Evolutionary conservation across 2,797 vertebrate genomes (phyloP).

Genomic region (Malurus leucopterus): DNA sequence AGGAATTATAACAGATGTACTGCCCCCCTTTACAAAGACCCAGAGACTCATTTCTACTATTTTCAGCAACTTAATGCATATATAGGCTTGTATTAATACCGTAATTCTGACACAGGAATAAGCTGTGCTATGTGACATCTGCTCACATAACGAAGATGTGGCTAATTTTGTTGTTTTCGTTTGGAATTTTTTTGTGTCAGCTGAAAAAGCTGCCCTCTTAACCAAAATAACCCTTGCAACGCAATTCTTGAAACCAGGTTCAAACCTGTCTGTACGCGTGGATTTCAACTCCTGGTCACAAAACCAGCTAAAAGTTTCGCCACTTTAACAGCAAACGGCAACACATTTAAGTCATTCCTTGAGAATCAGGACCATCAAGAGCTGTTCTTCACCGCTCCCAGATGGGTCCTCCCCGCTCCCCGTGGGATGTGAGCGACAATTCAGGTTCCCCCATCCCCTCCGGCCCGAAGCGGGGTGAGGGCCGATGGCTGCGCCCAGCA

Average conservation of each 20-base stretch:
- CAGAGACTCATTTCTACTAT: not conserved
- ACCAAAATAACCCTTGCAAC: not conserved
- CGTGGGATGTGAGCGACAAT: rapidly evolving
- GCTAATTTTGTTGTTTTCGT: not conserved
- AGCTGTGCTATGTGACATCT: not conserved
- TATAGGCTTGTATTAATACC: rapidly evolving
- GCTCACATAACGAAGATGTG: rapidly evolving
- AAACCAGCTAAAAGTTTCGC: not conserved
- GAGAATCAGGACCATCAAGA: no score
- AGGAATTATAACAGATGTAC: not conserved
- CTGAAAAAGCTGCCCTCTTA: not conserved
- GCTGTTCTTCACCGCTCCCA: no score
- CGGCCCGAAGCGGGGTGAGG: rapidly evolving
- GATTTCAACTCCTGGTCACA: not conserved
- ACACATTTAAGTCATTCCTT: not conserved
- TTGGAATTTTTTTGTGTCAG: not conserved
- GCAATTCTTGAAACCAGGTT: not conserved
- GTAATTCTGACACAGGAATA: not conserved
- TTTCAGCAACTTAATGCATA: not conserved
- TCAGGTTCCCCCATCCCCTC: rapidly evolving
- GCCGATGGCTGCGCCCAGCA: rapidly evolving
- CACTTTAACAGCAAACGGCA: not conserved
- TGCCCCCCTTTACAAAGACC: not conserved
- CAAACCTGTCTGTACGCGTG: not conserved
- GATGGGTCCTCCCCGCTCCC: rapidly evolving